phyloP scores from a whole-genome alignment of 1,140 invertebrate species.

The Drosophila oshimai region DNA sequence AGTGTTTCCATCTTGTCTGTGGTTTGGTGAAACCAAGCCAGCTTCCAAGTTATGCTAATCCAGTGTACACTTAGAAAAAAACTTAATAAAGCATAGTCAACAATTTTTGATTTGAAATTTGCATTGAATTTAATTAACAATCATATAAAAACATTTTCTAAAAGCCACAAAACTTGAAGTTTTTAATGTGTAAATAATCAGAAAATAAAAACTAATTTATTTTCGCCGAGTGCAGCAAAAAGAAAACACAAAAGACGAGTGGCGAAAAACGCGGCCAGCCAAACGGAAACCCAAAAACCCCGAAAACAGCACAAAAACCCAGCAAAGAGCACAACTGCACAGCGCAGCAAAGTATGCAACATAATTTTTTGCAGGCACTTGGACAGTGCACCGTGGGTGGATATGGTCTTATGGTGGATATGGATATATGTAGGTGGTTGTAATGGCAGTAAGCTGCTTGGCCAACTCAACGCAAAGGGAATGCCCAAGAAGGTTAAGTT shows the following conservation, averaged over 20 bases:
- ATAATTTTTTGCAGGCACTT: constrained; percentile 27
- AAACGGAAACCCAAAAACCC: constrained; percentile 19
- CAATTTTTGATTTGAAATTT: no score
- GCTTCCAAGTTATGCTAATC: constrained; percentile 24
- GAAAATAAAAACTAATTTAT: no score
- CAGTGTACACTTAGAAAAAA: neutral
- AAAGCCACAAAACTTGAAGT: no score
- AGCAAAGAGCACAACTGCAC: constrained; percentile 11
- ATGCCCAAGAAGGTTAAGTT: constrained; percentile 6
- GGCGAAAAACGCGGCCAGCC: constrained; percentile 13
- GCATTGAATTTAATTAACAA: no score
- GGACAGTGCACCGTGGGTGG: no score
- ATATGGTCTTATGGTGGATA: neutral
- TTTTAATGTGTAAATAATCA: no score
- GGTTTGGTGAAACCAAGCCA: constrained; percentile 7
- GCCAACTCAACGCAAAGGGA: constrained; percentile 25
- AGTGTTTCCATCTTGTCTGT: constrained; percentile 26
- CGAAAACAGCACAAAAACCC: constrained; percentile 23
- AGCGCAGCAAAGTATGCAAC: constrained; percentile 41
- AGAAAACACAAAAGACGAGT: constrained; percentile 1
- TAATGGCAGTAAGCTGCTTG: constrained; percentile 25
- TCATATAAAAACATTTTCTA: no score
- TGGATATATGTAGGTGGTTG: neutral
- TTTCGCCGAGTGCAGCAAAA: neutral
- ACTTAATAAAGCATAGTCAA: neutral